Evolutionary conservation across 2,797 vertebrate genomes (phyloP).

Genomic region (Danio kyathit): DNA sequence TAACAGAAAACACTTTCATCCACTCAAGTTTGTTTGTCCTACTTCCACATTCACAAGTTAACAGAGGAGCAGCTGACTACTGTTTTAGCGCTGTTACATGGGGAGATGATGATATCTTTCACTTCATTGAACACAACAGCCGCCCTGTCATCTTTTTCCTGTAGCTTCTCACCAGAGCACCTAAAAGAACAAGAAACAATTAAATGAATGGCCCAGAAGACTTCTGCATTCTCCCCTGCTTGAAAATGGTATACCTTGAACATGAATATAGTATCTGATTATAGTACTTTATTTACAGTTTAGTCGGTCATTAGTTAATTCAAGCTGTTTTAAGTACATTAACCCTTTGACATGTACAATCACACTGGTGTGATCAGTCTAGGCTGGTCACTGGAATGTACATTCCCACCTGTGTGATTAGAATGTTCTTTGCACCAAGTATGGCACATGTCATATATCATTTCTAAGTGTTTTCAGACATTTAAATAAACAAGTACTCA

Average conservation of each 20-base stretch:
- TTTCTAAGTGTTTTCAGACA: too few relatives aligned
- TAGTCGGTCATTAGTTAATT: not conserved
- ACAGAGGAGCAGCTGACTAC: slow-evolving; percentile 50
- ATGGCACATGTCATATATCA: too few relatives aligned
- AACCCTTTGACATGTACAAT: too few relatives aligned
- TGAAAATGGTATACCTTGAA: too few relatives aligned
- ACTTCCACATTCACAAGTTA: slow-evolving; percentile 47
- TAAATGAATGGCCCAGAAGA: not conserved
- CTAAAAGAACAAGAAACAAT: not conserved
- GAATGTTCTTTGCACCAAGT: too few relatives aligned
- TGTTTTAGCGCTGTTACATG: not conserved
- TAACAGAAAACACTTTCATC: slow-evolving; percentile 57
- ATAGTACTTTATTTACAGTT: not conserved
- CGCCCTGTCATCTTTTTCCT: not conserved
- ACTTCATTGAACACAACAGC: slow-evolving; percentile 17
- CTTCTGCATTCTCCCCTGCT: not conserved
- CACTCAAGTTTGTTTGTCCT: slow-evolving; percentile 36
- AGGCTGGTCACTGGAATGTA: too few relatives aligned
- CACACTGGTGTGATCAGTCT: too few relatives aligned
- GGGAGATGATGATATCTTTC: slow-evolving; percentile 33
- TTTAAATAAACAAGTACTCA: too few relatives aligned
- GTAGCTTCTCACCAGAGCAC: not conserved
- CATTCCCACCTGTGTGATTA: too few relatives aligned
- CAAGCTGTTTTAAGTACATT: not conserved
- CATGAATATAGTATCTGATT: not conserved